Percentiles rank a stretch among this genome's conserved stretches.
Conservation (phyloP, 2,888 invertebrate species). For the Philhelius pedissequus region DNA sequence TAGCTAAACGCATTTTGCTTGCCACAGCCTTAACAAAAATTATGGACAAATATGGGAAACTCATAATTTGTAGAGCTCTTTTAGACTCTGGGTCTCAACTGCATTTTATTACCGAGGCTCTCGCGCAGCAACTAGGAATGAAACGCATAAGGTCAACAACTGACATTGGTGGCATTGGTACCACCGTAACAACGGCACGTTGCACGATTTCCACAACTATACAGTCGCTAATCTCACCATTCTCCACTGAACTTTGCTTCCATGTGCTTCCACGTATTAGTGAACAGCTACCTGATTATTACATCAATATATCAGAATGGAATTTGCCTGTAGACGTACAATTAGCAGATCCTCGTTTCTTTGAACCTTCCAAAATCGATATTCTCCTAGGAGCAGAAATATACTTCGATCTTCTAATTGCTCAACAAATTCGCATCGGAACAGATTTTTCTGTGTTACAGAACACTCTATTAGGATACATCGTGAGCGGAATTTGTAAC, state of each 20-base stretch:
- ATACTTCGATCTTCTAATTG: neutral
- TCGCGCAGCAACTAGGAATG: neutral
- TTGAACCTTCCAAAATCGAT: neutral
- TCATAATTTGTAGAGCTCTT: neutral
- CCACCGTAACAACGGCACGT: neutral
- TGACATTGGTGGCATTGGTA: neutral
- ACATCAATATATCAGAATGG: neutral
- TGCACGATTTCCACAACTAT: neutral
- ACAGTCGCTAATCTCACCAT: neutral
- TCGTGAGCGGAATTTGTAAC: neutral
- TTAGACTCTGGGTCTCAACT: neutral
- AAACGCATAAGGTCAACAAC: neutral
- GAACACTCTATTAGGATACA: neutral
- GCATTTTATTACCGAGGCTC: neutral
- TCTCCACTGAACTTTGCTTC: neutral
- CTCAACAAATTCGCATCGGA: no score
- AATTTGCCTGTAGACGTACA: neutral
- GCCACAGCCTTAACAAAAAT: neutral
- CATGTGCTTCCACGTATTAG: slow-evolving; percentile 13
- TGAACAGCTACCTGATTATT: neutral
- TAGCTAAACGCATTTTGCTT: neutral
- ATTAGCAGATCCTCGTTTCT: slow-evolving; percentile 3
- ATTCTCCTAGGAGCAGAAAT: slow-evolving; percentile 1
- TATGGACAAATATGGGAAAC: neutral
- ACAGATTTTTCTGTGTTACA: neutral